Base-by-base conservation (phyloP, 2,797 vertebrate genomes). In the Danio jaintianensis region DNA sequence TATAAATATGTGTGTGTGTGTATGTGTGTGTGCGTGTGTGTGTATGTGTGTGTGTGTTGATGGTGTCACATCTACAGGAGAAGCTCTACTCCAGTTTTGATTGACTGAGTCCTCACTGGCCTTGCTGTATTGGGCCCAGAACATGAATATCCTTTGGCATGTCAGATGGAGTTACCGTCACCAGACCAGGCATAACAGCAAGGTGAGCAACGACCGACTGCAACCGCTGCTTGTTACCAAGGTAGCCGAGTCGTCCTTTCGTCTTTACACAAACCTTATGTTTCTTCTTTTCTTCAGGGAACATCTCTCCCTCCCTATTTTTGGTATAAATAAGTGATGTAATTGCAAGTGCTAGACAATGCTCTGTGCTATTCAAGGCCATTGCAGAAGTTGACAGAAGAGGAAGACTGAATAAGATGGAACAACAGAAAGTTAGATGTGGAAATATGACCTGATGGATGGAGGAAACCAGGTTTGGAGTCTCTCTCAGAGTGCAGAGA, bases 301-400 rank as follows among this genome's bases (percentile, higher is more conserved):
- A 73, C 79, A 73, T 79, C 63, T 79, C 66, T 81, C 43, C 61
- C 58, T 73, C 59, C 79, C 77, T 85, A 75, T 73, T 78, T 82
- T 73, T 77, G 63, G 82, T 83, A 90, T 91, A 77, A 90, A 91
- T 88, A 90, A 89, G 68, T 90, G 61, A 91, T 85, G 85, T 82
- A 85, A 88, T 82, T 87, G 84, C 52, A 62, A 83, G 85, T 52
- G 22, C 78, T 52, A 87, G 87, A 86, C 86, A 84, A 77, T 76
- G 74, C 58, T 74, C 75, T 83, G 71, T 81, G 58, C 83, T 88
- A 83, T 82, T 68, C 67, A 71, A 38, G 79, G 73, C 7, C 58
- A 16, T 86, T 84, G 85, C 80, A 68, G 47, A 78, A 70, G 55
- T 79, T 56, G 66, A 79, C 81, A 82, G 84, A 47, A 86, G 78